Percentiles rank a stretch among this genome's conserved stretches.
phyloP scores from a whole-genome alignment of 2,797 vertebrate species.

The Brachyalestes nurse region DNA sequence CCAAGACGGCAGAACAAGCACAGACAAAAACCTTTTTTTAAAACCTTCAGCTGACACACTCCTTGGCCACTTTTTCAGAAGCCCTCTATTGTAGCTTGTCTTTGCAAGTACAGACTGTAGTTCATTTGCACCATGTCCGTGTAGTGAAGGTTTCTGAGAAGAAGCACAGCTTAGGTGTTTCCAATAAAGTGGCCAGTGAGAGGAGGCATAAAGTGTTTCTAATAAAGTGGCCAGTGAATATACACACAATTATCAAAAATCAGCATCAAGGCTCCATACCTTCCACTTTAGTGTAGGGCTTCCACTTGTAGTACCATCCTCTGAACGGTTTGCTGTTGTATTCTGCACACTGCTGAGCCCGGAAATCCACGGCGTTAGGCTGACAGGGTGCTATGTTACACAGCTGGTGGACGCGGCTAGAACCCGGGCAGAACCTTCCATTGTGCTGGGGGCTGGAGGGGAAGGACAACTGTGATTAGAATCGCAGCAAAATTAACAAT shows the following conservation, averaged over 20 bases:
- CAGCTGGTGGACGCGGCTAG: slow-evolving; percentile 86
- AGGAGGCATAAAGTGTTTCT: no score
- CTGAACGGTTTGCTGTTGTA: slow-evolving; percentile 98
- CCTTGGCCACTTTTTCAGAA: not conserved
- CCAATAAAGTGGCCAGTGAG: no score
- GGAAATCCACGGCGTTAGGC: slow-evolving; percentile 81
- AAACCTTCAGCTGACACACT: slow-evolving; percentile 14
- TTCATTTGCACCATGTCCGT: no score
- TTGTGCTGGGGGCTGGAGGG: slow-evolving; percentile 89
- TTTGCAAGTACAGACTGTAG: no score
- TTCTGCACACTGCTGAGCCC: slow-evolving; percentile 93
- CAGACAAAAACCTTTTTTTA: not conserved
- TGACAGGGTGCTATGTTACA: slow-evolving; percentile 85
- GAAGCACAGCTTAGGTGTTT: no score
- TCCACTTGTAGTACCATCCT: slow-evolving; percentile 99
- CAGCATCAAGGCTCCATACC: slow-evolving; percentile 71
- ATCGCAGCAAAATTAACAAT: not conserved
- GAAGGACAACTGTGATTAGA: slow-evolving; percentile 40
- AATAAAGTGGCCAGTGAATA: no score
- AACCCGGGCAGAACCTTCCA: slow-evolving; percentile 90
- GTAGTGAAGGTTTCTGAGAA: no score
- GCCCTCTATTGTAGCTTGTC: no score
- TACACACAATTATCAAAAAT: no score
- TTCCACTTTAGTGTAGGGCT: slow-evolving; percentile 95
- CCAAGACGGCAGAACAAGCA: slow-evolving; percentile 19